phyloP scores from a whole-genome alignment of 1,140 invertebrate genomes.

The Drosophila guanche region DNA sequence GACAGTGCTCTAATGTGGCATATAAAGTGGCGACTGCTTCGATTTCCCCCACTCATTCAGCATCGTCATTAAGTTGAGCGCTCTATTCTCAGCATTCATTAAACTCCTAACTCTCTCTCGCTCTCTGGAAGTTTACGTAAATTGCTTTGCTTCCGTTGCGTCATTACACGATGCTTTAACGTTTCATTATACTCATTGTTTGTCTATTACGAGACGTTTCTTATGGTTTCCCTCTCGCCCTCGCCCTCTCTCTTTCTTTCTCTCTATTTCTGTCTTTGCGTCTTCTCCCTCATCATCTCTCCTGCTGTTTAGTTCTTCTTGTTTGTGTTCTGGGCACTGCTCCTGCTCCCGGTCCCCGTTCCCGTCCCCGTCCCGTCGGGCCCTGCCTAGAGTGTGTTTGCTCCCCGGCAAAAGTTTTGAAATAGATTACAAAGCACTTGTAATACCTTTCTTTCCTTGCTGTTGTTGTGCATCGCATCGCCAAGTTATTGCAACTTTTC shows the following conservation, averaged over 20 bases:
- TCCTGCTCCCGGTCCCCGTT: background rate
- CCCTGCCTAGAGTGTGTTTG: conserved; percentile 29
- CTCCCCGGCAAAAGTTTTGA: conserved; percentile 58
- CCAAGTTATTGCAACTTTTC: conserved; percentile 77
- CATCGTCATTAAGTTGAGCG: conserved; percentile 63
- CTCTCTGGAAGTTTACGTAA: conserved; percentile 57
- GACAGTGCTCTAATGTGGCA: conserved; percentile 60
- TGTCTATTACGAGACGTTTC: conserved; percentile 66
- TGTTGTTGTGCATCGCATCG: conserved; percentile 42
- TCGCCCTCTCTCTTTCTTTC: background rate
- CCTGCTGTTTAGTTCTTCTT: conserved; percentile 22
- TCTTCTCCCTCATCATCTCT: background rate
- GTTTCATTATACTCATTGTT: conserved; percentile 68
- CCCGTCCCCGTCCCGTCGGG: too few species aligned
- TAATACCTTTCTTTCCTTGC: conserved; percentile 50
- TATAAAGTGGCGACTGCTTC: conserved; percentile 47
- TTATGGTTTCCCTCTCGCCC: conserved; percentile 25
- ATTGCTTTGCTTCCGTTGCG: conserved; percentile 68
- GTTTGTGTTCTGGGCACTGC: conserved; percentile 10
- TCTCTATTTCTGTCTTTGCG: background rate
- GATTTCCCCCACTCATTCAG: conserved; percentile 38
- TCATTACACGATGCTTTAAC: conserved; percentile 66
- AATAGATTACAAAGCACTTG: conserved; percentile 79
- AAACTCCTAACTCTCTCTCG: conserved; percentile 47
- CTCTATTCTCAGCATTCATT: conserved; percentile 54